Conservation (phyloP, 2,888 invertebrate species). For the Acleris cristana region DNA sequence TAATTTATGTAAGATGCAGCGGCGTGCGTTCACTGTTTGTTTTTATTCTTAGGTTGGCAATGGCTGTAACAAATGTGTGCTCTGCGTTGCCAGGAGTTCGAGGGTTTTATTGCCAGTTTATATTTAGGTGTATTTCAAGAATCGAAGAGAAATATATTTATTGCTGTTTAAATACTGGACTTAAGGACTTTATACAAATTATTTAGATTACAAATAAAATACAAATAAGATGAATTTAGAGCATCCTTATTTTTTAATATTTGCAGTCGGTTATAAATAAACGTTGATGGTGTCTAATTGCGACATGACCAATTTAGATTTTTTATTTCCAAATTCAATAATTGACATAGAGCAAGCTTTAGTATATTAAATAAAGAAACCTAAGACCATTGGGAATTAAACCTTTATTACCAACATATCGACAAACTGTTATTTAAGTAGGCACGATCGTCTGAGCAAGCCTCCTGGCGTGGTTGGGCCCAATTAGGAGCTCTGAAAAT, state of each 20-base stretch:
- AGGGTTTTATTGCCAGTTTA: constrained; percentile 13
- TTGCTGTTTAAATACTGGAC: too few species aligned
- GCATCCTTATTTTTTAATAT: too few species aligned
- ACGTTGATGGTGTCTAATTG: too few species aligned
- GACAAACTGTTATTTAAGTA: constrained; percentile 19
- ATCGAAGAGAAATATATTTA: background rate
- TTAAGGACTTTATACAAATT: too few species aligned
- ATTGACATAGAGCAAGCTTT: too few species aligned
- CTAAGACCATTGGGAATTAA: too few species aligned
- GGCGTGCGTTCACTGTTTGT: constrained; percentile 26
- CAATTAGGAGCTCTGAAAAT: constrained; percentile 29
- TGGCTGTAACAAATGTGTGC: constrained; percentile 4
- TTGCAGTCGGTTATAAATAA: too few species aligned
- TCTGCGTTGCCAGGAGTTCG: constrained; percentile 3
- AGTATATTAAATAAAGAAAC: too few species aligned
- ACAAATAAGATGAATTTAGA: too few species aligned
- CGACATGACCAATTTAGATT: too few species aligned
- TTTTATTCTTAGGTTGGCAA: constrained; percentile 15
- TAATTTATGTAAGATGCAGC: constrained; percentile 38
- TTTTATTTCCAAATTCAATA: too few species aligned
- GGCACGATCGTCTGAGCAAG: constrained; percentile 16
- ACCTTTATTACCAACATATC: background rate
- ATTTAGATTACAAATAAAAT: too few species aligned
- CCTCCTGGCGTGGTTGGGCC: constrained; percentile 28
- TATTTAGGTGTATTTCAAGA: background rate